Evolutionary conservation across 92 coral and sea anemone genomes (phyloP).

Genomic region (Phenganax marumi): DNA sequence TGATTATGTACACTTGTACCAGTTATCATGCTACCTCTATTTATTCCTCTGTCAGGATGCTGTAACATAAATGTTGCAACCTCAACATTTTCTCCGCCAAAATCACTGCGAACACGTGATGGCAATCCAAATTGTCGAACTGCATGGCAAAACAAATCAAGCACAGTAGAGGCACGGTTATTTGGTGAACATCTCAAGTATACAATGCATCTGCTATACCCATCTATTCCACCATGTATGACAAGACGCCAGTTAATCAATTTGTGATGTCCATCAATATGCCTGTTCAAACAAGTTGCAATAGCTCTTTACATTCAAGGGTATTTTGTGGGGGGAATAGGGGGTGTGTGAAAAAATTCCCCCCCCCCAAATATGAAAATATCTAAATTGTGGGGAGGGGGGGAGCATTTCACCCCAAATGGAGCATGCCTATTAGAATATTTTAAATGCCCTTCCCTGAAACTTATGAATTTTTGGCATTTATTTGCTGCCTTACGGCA

Average conservation of each 20-base stretch:
- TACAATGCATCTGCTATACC: neutral
- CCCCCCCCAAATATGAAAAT: no score
- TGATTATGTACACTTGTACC: conserved; percentile 35
- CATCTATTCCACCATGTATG: conserved; percentile 10
- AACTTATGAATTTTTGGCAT: no score
- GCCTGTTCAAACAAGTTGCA: neutral
- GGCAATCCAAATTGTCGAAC: conserved; percentile 2
- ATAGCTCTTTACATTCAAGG: no score
- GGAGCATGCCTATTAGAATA: no score
- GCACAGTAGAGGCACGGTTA: neutral
- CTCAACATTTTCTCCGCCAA: conserved; percentile 33
- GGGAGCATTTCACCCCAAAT: no score
- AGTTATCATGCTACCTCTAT: conserved; percentile 41
- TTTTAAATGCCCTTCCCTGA: no score
- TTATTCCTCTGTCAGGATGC: conserved; percentile 26
- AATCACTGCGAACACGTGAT: conserved; percentile 29
- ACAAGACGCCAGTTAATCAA: conserved; percentile 6
- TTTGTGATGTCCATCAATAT: conserved; percentile 11
- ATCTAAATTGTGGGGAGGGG: no score
- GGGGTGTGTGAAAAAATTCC: no score
- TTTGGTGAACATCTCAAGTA: conserved; percentile 2
- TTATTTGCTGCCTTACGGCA: no score
- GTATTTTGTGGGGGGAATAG: no score
- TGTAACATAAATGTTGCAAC: conserved; percentile 34
- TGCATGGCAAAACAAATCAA: neutral